phyloP scores from a whole-genome alignment of 2,888 invertebrate species.

The Branchellion lobata region DNA sequence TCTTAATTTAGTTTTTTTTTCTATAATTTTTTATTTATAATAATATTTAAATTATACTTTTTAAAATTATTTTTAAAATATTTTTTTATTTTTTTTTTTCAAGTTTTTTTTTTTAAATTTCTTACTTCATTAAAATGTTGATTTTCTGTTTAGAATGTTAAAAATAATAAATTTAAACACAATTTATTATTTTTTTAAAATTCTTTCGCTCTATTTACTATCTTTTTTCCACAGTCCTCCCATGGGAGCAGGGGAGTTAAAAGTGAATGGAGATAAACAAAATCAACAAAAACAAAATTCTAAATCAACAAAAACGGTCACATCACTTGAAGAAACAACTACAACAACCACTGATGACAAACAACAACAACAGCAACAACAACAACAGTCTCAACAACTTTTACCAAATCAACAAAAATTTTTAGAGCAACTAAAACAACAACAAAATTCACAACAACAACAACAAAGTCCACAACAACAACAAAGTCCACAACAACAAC shows the following conservation, averaged over 20 bases:
- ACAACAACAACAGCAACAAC: no score
- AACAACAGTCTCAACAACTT: no score
- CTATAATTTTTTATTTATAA: no score
- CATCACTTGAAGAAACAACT: neutral
- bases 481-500: neutral
- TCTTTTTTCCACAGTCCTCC: neutral
- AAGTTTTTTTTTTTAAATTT: neutral
- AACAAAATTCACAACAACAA: neutral
- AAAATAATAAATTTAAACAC: neutral
- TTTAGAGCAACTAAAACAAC: neutral
- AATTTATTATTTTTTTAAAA: neutral
- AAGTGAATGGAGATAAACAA: neutral
- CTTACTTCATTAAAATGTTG: neutral
- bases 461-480: neutral
- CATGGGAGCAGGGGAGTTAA: neutral
- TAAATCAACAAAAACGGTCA: neutral
- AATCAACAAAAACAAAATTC: neutral
- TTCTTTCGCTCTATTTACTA: neutral
- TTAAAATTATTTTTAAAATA: no score
- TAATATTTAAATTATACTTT: no score
- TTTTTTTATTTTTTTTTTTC: no score
- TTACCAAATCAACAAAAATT: neutral
- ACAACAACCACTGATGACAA: neutral
- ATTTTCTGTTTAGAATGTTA: neutral
- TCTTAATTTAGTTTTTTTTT: no score